These are phyloP conservation scores for Danio kyathit DNA, from an alignment of 2,797 vertebrate genomes.

Conservation along the genomic window DNA sequence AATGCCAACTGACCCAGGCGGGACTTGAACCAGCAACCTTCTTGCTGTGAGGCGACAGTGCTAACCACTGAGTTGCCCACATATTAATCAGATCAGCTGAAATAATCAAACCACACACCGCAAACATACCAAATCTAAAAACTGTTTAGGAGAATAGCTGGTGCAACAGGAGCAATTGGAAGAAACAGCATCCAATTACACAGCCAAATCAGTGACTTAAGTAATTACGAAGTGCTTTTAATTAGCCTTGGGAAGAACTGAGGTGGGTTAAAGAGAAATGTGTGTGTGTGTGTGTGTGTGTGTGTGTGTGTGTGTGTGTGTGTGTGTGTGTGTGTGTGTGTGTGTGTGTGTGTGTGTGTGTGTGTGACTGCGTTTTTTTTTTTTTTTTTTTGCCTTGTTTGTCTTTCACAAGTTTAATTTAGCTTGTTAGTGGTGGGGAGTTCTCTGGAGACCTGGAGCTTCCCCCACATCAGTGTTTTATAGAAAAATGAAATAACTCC, in stretches of 20 bases:
- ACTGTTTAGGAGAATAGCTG: not conserved
- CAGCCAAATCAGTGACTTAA: slow-evolving; percentile 49
- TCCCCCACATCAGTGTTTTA: slow-evolving; percentile 45
- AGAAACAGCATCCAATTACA: slow-evolving; percentile 49
- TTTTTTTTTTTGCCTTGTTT: slow-evolving; percentile 46
- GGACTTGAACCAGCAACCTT: no score
- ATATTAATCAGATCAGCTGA: slow-evolving; percentile 20
- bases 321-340: no score
- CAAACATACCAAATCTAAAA: slow-evolving; percentile 16
- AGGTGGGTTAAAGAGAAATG: slow-evolving; percentile 16
- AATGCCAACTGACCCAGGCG: no score
- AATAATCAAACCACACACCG: not conserved
- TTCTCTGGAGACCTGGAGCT: slow-evolving; percentile 34
- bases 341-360: not conserved
- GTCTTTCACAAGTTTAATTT: slow-evolving; percentile 56
- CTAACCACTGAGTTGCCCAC: no score
- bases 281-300: no score
- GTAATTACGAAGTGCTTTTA: slow-evolving; percentile 58
- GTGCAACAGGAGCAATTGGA: slow-evolving; percentile 11
- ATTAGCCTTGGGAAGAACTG: slow-evolving; percentile 51
- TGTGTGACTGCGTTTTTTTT: not conserved
- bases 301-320: slow-evolving; percentile 2
- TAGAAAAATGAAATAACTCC: slow-evolving; percentile 43
- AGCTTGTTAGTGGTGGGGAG: slow-evolving; percentile 48
- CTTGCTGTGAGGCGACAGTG: no score